phyloP scores from a whole-genome alignment of 2,797 vertebrate genomes.

The Lindbergichthys nudifrons region DNA sequence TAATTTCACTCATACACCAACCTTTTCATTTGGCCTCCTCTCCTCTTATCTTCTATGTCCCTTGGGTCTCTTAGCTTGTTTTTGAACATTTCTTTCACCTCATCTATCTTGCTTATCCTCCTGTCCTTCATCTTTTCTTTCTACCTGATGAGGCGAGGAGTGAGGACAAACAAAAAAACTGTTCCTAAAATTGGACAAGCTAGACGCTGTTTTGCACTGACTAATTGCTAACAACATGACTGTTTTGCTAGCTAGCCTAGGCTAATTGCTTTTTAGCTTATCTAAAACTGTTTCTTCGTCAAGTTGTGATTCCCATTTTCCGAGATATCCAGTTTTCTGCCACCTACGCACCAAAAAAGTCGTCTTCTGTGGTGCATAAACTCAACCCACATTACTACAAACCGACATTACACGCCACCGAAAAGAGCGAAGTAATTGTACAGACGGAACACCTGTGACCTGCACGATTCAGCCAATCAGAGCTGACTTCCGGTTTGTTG shows the following conservation, averaged over 20 bases:
- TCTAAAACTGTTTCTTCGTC: background rate
- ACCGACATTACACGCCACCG: background rate
- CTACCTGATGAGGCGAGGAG: background rate
- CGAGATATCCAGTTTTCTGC: background rate
- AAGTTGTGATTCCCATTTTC: background rate
- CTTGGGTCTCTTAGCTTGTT: background rate
- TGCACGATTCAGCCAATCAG: slow-evolving; percentile 23
- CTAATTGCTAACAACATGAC: background rate
- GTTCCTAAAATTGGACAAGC: background rate
- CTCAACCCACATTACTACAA: too few species aligned
- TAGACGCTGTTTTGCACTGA: background rate
- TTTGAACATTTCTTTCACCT: background rate
- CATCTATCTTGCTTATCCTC: background rate
- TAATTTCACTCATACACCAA: background rate
- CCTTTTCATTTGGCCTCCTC: background rate
- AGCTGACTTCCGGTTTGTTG: fast-evolving
- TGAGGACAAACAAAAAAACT: background rate
- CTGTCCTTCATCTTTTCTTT: background rate
- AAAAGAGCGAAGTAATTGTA: too few species aligned
- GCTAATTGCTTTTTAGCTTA: too few species aligned
- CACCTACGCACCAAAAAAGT: background rate
- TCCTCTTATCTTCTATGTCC: background rate
- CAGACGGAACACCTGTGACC: background rate
- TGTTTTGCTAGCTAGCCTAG: background rate
- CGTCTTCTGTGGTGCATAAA: too few species aligned